Evolutionary conservation across 2,888 invertebrate genomes (phyloP).

Genomic region (Chesias legatella): DNA sequence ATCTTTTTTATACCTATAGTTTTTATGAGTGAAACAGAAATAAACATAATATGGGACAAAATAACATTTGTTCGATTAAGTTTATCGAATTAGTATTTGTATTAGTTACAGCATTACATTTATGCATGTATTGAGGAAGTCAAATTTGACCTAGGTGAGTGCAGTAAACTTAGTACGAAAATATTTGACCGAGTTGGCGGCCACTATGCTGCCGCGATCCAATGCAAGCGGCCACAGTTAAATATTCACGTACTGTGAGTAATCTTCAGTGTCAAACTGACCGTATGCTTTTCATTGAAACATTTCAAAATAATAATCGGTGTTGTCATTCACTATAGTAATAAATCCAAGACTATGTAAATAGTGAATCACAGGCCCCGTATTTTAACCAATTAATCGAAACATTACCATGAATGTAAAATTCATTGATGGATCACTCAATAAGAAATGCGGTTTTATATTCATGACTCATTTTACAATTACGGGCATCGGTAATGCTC

Average conservation of each 20-base stretch:
- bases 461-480: slow-evolving; percentile 42
- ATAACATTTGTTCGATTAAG: slow-evolving; percentile 8
- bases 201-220: slow-evolving; percentile 47
- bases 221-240: slow-evolving; percentile 20
- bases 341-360: slow-evolving; percentile 24
- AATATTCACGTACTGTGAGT: slow-evolving; percentile 14
- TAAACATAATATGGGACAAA: not conserved
- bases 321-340: slow-evolving; percentile 18
- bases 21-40: slow-evolving; percentile 7
- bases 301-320: too few species aligned
- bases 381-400: slow-evolving; percentile 43
- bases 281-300: too few species aligned
- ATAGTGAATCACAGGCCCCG: slow-evolving; percentile 41
- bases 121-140: slow-evolving; percentile 27
- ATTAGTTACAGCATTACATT: slow-evolving; percentile 11
- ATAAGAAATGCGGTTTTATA: slow-evolving; percentile 28
- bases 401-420: slow-evolving; percentile 48
- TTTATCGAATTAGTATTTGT: too few species aligned
- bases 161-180: slow-evolving; percentile 46
- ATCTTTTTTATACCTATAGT: too few species aligned
- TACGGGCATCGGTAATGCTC: slow-evolving; percentile 42
- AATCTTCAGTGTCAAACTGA: too few species aligned
- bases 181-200: slow-evolving; percentile 68
- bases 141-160: slow-evolving; percentile 26
- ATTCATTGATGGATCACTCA: slow-evolving; percentile 40